These are phyloP conservation scores for Theristicus caerulescens DNA, from an alignment of 2,113 vertebrate genomes.

Conservation along the genomic window DNA sequence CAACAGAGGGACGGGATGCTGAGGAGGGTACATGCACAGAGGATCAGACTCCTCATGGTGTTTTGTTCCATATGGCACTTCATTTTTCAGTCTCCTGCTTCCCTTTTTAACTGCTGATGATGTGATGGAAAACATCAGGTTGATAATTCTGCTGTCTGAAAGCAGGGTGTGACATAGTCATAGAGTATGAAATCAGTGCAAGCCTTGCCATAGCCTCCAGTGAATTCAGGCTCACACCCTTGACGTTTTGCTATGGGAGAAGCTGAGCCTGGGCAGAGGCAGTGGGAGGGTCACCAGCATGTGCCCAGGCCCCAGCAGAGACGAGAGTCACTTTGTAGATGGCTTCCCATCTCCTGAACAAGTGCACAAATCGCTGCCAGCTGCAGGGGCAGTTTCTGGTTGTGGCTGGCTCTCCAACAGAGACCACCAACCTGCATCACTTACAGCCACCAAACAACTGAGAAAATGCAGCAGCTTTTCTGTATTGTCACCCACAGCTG, in stretches of 20 bases:
- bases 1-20: neutral
- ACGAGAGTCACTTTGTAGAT: neutral
- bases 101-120: neutral
- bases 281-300: rapidly evolving
- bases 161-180: neutral
- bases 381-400: neutral
- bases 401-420: neutral
- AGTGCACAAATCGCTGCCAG: neutral
- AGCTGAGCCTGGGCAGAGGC: neutral
- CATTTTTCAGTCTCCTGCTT: neutral
- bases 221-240: neutral
- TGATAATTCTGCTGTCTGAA: neutral
- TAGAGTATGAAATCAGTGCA: neutral
- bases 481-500: neutral
- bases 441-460: neutral
- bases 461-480: neutral
- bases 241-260: neutral
- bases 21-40: neutral
- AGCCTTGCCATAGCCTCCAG: neutral
- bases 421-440: neutral
- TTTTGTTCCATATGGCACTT: neutral
- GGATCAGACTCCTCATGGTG: neutral
- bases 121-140: neutral
- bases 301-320: rapidly evolving
- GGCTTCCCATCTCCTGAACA: neutral